Evolutionary conservation across 2,888 invertebrate genomes (phyloP).

Genomic region (Dryomyza anilis): DNA sequence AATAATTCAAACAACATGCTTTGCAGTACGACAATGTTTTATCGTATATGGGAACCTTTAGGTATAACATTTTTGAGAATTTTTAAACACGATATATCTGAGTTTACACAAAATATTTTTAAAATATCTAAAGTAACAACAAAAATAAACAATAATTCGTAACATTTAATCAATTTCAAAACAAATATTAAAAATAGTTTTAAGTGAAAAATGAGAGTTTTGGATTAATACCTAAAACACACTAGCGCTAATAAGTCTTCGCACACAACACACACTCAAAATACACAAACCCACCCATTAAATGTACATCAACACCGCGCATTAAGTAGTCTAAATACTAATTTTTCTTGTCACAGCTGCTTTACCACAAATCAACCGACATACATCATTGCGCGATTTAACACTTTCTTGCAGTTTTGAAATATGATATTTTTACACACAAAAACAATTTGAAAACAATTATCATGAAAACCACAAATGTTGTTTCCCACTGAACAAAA

Average conservation of each 20-base stretch:
- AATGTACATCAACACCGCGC: too few relatives aligned
- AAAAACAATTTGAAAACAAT: background rate
- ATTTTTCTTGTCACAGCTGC: too few relatives aligned
- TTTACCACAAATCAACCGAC: constrained; percentile 29
- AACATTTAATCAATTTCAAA: too few relatives aligned
- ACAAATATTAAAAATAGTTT: background rate
- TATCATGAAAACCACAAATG: background rate
- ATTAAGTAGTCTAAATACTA: too few relatives aligned
- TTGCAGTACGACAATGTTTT: too few relatives aligned
- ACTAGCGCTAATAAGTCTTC: background rate
- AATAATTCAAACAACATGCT: too few relatives aligned
- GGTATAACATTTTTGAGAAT: background rate
- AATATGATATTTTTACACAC: constrained; percentile 13
- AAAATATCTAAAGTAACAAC: too few relatives aligned
- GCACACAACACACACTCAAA: too few relatives aligned
- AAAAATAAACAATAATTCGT: too few relatives aligned
- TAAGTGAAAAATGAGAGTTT: too few relatives aligned
- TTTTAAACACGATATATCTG: background rate
- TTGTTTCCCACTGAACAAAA: background rate
- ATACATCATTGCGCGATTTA: background rate
- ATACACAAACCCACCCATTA: too few relatives aligned
- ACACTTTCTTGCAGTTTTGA: background rate
- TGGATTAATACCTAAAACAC: background rate
- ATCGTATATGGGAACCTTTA: too few relatives aligned
- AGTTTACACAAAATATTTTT: background rate